A percentile compares a stretch with the other conserved stretches of the same genome.
Evolutionary conservation across 2,888 invertebrate genomes (phyloP).

Genomic region (Lithosia quadra): DNA sequence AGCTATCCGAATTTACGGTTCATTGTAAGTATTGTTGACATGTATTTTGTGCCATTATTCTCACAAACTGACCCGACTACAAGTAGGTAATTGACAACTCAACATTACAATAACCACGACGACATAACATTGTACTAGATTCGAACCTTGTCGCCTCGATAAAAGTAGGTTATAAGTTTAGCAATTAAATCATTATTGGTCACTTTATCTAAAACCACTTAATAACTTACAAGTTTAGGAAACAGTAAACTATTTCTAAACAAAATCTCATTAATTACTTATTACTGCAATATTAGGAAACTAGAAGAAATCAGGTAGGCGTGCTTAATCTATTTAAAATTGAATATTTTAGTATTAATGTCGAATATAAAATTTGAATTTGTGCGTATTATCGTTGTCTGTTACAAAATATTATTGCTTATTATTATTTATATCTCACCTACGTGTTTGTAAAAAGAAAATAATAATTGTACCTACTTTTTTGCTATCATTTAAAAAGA

Average conservation of each 20-base stretch:
- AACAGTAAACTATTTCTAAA: conserved; percentile 30
- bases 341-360: conserved; percentile 24
- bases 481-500: not conserved
- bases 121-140: not conserved
- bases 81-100: conserved; percentile 9
- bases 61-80: not conserved
- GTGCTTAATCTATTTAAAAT: conserved; percentile 31
- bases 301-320: conserved; percentile 18
- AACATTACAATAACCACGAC: conserved; percentile 1
- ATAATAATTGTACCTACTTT: no score
- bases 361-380: conserved; percentile 20
- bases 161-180: conserved; percentile 14
- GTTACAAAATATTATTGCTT: conserved; percentile 24
- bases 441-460: conserved; percentile 15
- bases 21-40: no score
- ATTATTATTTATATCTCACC: conserved; percentile 6
- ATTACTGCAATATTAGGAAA: conserved; percentile 38
- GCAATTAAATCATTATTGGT: conserved; percentile 37
- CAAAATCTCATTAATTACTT: conserved; percentile 32
- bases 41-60: not conserved
- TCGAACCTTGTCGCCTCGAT: conserved; percentile 13
- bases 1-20: no score
- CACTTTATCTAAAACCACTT: conserved; percentile 25
- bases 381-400: conserved; percentile 12
- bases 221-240: conserved; percentile 35